Conservation (phyloP, 2,888 invertebrate genomes). For the Halocaridina rubra region DNA sequence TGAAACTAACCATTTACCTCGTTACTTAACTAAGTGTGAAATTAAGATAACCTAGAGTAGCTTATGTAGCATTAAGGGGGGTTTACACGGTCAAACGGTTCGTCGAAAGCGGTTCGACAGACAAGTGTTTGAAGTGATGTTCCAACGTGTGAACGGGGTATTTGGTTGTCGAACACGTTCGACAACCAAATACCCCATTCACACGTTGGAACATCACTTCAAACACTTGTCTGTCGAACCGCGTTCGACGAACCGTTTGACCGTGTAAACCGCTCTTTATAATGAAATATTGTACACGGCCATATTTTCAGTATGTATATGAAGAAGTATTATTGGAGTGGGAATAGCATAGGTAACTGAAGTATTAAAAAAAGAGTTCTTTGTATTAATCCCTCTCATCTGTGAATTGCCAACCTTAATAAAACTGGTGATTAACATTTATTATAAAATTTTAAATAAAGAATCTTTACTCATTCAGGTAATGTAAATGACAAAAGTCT, state of each 20-base stretch:
- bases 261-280: neutral
- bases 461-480: neutral
- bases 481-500: neutral
- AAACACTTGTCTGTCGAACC: too few relatives aligned
- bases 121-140: too few relatives aligned
- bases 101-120: too few relatives aligned
- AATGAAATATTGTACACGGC: too few relatives aligned
- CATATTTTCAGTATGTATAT: neutral
- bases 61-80: neutral
- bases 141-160: too few relatives aligned
- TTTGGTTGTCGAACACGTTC: too few relatives aligned
- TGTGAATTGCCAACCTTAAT: neutral
- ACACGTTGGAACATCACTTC: too few relatives aligned
- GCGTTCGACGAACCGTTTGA: too few relatives aligned
- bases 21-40: neutral
- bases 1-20: neutral
- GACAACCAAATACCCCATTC: too few relatives aligned
- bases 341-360: neutral
- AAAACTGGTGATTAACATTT: neutral
- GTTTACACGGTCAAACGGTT: too few relatives aligned
- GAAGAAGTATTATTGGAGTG: neutral
- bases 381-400: neutral
- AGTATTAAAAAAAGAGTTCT: neutral
- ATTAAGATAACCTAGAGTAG: neutral
- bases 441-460: neutral